These are phyloP conservation scores for Pelecanoides urinatrix DNA, from an alignment of 2,113 vertebrate species.

Conservation along the genomic window DNA sequence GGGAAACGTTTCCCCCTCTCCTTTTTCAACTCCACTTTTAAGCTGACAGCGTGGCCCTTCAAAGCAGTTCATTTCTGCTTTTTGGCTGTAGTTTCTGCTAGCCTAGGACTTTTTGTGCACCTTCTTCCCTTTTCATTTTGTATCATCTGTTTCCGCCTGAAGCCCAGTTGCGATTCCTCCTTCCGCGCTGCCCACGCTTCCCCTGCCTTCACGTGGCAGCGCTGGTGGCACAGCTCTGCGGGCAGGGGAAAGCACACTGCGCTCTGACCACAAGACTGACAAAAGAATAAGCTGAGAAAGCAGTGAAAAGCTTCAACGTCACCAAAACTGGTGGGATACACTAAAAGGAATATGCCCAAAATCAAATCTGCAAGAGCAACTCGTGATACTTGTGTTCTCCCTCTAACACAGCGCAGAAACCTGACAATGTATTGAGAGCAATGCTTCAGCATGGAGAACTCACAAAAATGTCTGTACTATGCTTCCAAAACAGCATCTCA, in stretches of 20 bases:
- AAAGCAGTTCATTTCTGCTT: conserved; percentile 2
- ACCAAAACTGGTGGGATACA: accelerated
- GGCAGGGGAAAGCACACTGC: not conserved
- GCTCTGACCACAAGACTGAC: not conserved
- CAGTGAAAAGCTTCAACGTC: not conserved
- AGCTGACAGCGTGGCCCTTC: accelerated
- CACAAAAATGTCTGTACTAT: not conserved
- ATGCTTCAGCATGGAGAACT: not conserved
- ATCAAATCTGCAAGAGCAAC: not conserved
- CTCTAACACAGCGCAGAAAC: not conserved
- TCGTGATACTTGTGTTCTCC: accelerated
- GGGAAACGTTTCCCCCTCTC: not conserved
- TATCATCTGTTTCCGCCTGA: conserved; percentile 19
- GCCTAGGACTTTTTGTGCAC: not conserved
- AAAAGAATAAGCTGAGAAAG: not conserved
- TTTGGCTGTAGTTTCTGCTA: not conserved
- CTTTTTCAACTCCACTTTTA: not conserved
- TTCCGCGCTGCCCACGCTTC: not conserved
- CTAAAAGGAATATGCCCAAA: not conserved
- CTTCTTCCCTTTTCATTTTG: conserved; percentile 4
- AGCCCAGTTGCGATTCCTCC: not conserved
- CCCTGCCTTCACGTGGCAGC: not conserved
- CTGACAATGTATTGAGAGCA: no score
- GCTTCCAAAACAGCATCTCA: not conserved
- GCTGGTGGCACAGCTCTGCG: not conserved